Evolutionary conservation across 2,888 invertebrate species (phyloP).

Genomic region (Lacanobia wlatinum): DNA sequence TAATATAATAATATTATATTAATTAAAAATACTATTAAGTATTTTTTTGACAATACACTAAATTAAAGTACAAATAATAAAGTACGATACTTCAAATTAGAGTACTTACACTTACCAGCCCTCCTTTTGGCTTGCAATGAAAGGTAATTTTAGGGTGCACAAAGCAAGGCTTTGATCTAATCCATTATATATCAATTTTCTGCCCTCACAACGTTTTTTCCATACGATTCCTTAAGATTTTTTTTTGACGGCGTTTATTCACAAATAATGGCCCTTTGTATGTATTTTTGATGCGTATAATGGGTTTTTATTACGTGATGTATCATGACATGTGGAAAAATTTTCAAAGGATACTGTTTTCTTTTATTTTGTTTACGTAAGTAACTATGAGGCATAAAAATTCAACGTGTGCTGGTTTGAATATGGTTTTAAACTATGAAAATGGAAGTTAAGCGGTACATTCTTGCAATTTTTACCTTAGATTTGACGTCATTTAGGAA

Average conservation of each 20-base stretch:
- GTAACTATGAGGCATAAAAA: not conserved
- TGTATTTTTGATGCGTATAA: slow-evolving; percentile 36
- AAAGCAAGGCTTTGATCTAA: slow-evolving; percentile 32
- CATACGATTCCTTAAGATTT: slow-evolving; percentile 46
- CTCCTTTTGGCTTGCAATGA: slow-evolving; percentile 8
- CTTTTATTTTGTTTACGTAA: not conserved
- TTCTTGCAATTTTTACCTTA: too few species aligned
- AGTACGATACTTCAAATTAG: not conserved
- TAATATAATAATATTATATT: too few species aligned
- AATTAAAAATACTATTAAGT: too few species aligned
- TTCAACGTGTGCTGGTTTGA: too few species aligned
- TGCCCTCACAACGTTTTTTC: slow-evolving; percentile 35
- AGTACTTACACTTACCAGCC: not conserved
- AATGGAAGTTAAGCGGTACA: too few species aligned
- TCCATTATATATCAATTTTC: slow-evolving; percentile 57
- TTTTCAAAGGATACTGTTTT: not conserved
- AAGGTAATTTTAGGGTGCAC: slow-evolving; percentile 35
- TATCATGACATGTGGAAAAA: not conserved
- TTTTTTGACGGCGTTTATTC: slow-evolving; percentile 40
- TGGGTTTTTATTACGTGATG: slow-evolving; percentile 23
- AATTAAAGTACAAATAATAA: not conserved
- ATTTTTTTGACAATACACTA: not conserved
- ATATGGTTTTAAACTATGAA: too few species aligned
- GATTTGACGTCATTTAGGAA: too few species aligned
- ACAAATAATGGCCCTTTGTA: slow-evolving; percentile 39